phyloP scores from a whole-genome alignment of 2,113 vertebrate genomes.

The Sminthopsis crassicaudata region DNA sequence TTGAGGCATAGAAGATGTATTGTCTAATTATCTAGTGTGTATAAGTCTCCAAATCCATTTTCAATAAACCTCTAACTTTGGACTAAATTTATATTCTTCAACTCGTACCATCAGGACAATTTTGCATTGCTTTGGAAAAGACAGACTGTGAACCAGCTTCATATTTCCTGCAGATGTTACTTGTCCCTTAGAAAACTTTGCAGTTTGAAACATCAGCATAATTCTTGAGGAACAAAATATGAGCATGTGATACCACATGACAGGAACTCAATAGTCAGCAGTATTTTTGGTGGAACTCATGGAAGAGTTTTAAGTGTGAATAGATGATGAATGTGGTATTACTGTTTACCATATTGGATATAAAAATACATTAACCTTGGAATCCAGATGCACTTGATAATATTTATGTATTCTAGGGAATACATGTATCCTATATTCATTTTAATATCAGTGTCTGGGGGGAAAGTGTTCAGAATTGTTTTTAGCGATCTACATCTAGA shows the following conservation, averaged over 20 bases:
- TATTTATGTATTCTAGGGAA: neutral
- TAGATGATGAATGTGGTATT: slow-evolving; percentile 17
- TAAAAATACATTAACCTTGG: neutral
- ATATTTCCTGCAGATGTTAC: slow-evolving; percentile 34
- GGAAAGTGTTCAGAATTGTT: neutral
- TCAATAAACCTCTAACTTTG: neutral
- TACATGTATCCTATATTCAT: neutral
- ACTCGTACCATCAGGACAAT: neutral
- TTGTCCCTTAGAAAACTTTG: slow-evolving; percentile 23
- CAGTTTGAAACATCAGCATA: slow-evolving; percentile 41
- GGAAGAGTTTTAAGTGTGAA: slow-evolving; percentile 5
- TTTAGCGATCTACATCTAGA: neutral
- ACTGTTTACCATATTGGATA: neutral
- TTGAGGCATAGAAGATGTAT: neutral
- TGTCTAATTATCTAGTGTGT: neutral
- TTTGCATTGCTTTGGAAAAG: slow-evolving; percentile 1
- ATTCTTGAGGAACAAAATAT: neutral
- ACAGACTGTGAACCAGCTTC: neutral
- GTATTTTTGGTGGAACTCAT: neutral
- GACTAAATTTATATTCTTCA: slow-evolving; percentile 17
- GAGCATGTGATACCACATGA: neutral
- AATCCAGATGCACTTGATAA: neutral
- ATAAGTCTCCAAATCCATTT: neutral
- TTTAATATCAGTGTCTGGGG: neutral
- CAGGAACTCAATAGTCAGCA: neutral